Conservation (phyloP, 1,140 invertebrate species). For the Macrotrachela quadricornifera region DNA sequence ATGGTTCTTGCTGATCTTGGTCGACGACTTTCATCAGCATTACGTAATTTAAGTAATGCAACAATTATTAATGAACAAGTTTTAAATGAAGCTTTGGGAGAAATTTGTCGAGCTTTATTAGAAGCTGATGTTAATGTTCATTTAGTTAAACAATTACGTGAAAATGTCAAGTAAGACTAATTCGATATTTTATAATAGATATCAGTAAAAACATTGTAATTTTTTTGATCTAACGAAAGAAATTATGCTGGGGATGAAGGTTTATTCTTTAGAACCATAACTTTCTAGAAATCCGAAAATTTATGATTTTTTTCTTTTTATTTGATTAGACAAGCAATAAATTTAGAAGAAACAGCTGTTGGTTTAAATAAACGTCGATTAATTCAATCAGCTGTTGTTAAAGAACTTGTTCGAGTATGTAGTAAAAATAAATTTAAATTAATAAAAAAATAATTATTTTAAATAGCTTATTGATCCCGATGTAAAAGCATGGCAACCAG, state of each 20-base stretch:
- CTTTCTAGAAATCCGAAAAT: neutral
- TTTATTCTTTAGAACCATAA: neutral
- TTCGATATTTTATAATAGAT: too few relatives aligned
- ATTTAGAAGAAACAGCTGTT: constrained; percentile 98
- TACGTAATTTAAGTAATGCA: constrained; percentile 87
- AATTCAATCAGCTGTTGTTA: constrained; percentile 96
- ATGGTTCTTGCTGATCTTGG: constrained; percentile 99
- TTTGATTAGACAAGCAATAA: constrained; percentile 50
- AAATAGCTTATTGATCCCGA: constrained; percentile 79
- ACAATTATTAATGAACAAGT: constrained; percentile 95
- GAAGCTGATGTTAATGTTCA: constrained; percentile 97
- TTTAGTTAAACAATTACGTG: constrained; percentile 78
- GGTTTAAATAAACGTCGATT: constrained; percentile 91
- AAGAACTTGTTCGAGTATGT: constrained; percentile 80
- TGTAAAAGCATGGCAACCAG: constrained; percentile 82
- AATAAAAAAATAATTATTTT: neutral
- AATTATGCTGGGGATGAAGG: too few relatives aligned
- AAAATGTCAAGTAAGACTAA: constrained; percentile 63
- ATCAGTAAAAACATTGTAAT: neutral
- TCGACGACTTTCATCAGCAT: constrained; percentile 88
- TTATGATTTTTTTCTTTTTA: neutral
- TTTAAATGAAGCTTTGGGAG: constrained; percentile 95
- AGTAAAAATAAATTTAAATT: neutral
- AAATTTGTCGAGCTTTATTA: constrained; percentile 82
- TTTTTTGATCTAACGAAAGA: too few relatives aligned